These are phyloP conservation scores for Pseudoatta argentina DNA, from an alignment of 1,140 invertebrate genomes.

Conservation along the genomic window DNA sequence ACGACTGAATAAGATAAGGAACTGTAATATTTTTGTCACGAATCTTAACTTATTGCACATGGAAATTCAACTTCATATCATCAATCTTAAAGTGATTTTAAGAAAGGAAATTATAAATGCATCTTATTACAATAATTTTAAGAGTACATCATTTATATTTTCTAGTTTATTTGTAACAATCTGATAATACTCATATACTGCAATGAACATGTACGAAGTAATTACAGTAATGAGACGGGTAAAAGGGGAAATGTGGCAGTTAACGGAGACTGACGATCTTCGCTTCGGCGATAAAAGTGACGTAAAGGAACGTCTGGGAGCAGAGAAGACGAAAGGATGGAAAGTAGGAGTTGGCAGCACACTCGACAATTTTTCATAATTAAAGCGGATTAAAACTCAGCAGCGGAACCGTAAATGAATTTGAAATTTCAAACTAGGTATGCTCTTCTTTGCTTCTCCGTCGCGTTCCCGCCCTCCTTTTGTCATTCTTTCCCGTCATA, in stretches of 20 bases:
- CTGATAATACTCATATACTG: not conserved
- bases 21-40: not conserved
- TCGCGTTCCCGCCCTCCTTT: conserved; percentile 49
- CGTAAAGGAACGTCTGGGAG: conserved; percentile 13
- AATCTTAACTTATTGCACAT: conserved; percentile 11
- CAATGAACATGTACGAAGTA: not conserved
- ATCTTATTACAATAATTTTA: conserved; percentile 14
- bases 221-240: conserved; percentile 30
- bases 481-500: conserved; percentile 62
- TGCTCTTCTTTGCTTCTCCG: conserved; percentile 64
- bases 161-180: conserved; percentile 1
- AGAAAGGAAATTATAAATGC: not conserved
- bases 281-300: conserved; percentile 29
- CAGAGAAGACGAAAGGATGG: conserved; percentile 14
- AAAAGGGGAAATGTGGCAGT: not conserved
- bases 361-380: conserved; percentile 80
- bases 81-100: not conserved
- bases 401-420: conserved; percentile 79
- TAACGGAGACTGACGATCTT: conserved; percentile 43
- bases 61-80: conserved; percentile 8
- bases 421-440: conserved; percentile 81
- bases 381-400: conserved; percentile 81
- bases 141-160: not conserved
- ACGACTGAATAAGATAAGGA: not conserved
- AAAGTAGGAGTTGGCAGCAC: conserved; percentile 23